A percentile compares a stretch with the other conserved stretches of the same genome.
Evolutionary conservation across 2,113 vertebrate species (phyloP).

Genomic region (Brachirus orientalis): DNA sequence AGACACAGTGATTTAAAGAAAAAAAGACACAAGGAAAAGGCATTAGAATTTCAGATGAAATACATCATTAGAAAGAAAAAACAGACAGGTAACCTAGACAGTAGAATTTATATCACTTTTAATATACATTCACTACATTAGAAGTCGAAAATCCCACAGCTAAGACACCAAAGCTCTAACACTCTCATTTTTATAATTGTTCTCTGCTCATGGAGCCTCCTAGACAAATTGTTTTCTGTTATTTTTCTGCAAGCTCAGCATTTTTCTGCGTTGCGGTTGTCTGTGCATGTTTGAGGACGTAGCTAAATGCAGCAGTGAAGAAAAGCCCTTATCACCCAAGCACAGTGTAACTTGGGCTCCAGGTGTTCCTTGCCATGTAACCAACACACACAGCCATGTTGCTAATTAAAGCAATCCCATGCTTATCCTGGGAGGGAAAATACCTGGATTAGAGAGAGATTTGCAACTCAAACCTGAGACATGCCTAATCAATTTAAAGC

Average conservation of each 20-base stretch:
- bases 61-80: background rate
- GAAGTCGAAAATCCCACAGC: constrained; percentile 12
- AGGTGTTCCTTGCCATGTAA: constrained; percentile 65
- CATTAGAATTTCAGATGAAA: background rate
- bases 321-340: constrained; percentile 58
- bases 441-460: constrained; percentile 81
- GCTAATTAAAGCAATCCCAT: constrained; percentile 80
- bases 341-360: constrained; percentile 58
- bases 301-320: constrained; percentile 44
- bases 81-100: background rate
- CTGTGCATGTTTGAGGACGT: constrained; percentile 51
- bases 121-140: constrained; percentile 1
- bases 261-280: constrained; percentile 41
- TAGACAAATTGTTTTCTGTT: constrained; percentile 55
- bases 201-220: constrained; percentile 8
- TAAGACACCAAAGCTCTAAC: constrained; percentile 14
- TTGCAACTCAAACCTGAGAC: constrained; percentile 77
- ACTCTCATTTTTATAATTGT: constrained; percentile 34
- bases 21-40: background rate
- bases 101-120: too few species aligned
- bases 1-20: background rate
- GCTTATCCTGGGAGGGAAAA: constrained; percentile 74
- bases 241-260: constrained; percentile 60
- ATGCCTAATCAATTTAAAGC: constrained; percentile 80
- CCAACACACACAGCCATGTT: constrained; percentile 53